Evolutionary conservation across 2,113 vertebrate genomes (phyloP).

Genomic region (Phainopepla nitens): DNA sequence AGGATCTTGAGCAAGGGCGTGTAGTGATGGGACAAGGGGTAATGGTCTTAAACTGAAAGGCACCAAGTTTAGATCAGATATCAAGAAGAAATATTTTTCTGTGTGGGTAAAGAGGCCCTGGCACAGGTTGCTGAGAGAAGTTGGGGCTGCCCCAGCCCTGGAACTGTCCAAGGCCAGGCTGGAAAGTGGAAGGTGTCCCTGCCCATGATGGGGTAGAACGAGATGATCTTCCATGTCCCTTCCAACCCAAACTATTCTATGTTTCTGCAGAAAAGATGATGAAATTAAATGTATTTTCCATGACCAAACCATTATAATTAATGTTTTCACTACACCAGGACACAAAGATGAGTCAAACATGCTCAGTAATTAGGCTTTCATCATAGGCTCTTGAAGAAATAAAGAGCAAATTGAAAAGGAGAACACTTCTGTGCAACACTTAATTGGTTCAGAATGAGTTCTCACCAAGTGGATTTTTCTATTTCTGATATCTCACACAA

Average conservation of each 20-base stretch:
- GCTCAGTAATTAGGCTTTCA: neutral
- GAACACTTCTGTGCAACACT: neutral
- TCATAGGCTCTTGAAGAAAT: neutral
- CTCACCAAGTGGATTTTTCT: neutral
- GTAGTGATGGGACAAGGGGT: neutral
- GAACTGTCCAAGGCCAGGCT: too few species aligned
- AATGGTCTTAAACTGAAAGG: neutral
- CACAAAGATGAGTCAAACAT: neutral
- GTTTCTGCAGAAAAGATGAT: neutral
- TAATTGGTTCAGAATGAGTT: neutral
- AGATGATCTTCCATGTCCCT: neutral
- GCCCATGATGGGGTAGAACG: rapidly evolving
- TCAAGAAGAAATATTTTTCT: neutral
- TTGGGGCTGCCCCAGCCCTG: neutral
- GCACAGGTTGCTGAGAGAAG: neutral
- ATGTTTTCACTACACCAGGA: neutral
- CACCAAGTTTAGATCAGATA: neutral
- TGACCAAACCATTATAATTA: neutral
- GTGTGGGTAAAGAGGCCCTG: neutral
- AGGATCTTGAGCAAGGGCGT: neutral
- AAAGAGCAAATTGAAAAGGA: constrained; percentile 2
- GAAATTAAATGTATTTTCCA: neutral
- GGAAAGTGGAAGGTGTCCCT: neutral
- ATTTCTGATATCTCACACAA: neutral
- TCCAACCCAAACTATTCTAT: neutral